phyloP scores from a whole-genome alignment of 1,140 invertebrate genomes.

The Conus betulinus region DNA sequence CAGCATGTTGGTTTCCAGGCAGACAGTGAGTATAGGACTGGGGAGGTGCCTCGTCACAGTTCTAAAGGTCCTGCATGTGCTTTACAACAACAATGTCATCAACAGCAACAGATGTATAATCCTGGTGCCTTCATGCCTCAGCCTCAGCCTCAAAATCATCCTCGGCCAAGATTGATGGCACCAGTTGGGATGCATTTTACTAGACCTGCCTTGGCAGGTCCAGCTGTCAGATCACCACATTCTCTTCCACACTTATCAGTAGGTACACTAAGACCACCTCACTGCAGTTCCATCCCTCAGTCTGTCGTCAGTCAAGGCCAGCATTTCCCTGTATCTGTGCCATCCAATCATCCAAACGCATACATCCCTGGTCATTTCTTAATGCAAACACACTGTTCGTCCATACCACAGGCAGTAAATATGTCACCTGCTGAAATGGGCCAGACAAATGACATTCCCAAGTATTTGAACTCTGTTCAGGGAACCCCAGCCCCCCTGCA shows the following conservation, averaged over 20 bases:
- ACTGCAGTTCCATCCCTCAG: not conserved
- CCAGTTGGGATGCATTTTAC: constrained; percentile 21
- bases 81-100: not conserved
- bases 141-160: not conserved
- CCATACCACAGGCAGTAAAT: not conserved
- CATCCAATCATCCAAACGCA: not conserved
- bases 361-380: not conserved
- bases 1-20: not conserved
- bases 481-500: not conserved
- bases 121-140: constrained; percentile 29
- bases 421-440: not conserved
- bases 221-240: constrained; percentile 17
- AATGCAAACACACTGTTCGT: not conserved
- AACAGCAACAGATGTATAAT: constrained; percentile 35
- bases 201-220: not conserved
- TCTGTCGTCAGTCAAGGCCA: not conserved
- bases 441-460: not conserved
- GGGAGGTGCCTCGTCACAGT: not conserved
- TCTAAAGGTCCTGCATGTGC: not conserved
- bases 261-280: not conserved
- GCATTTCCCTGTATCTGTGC: not conserved
- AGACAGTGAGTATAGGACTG: not conserved
- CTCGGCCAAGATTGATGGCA: constrained; percentile 27
- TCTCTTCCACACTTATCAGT: not conserved
- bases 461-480: not conserved